Base-by-base conservation (phyloP, 2,113 vertebrate species). In the Coregonus clupeaformis region DNA sequence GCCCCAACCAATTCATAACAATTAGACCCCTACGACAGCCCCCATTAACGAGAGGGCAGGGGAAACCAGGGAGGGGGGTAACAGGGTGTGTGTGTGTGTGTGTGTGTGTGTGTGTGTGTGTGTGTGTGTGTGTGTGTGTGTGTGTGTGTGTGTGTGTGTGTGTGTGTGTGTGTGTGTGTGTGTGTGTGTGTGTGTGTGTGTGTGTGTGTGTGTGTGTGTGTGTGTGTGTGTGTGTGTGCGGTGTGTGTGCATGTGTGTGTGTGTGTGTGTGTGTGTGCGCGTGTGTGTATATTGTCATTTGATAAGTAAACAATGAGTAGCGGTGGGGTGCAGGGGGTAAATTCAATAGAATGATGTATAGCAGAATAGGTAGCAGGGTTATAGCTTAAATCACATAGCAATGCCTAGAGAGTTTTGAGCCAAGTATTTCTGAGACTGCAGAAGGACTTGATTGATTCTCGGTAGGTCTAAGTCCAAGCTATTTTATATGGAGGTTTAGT, bases 1-100 rank as follows among this genome's bases (percentile, higher is more conserved):
- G 92, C 87, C 92, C 85, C 82, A 90, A 88, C 91, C 92, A 92
- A 94, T 94, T 94, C 90, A 93, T 94, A 93, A 93, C 92, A 93
- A 94, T 94, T 93, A 94, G 88, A 85, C 86, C 84, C 84, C 77
- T 89, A 90, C 90, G 92, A 94, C 93, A 93, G 92, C 88, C 89
- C 86, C 84, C 86, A 94, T 93, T 92, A 94, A 87, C 77, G 78
- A 86, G 85, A 85, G 85, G 88, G 86, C 85, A 85, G 85, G 84
- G 74, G 78, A 84, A 88, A 76, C 77, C 72, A 36, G 72, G 74
- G 72, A 57, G 30, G 27, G 77, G 32, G 52, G 5, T 7, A 16
- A 29, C 7, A 52, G n/a, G 24, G 18, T 22, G 32, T 71, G 16
- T 18, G 62, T 42, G 60, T 32, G 62, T 57, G 65, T 29, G 45